Base-by-base conservation (phyloP, 2,888 invertebrate genomes). In the Celastrina argiolus region DNA sequence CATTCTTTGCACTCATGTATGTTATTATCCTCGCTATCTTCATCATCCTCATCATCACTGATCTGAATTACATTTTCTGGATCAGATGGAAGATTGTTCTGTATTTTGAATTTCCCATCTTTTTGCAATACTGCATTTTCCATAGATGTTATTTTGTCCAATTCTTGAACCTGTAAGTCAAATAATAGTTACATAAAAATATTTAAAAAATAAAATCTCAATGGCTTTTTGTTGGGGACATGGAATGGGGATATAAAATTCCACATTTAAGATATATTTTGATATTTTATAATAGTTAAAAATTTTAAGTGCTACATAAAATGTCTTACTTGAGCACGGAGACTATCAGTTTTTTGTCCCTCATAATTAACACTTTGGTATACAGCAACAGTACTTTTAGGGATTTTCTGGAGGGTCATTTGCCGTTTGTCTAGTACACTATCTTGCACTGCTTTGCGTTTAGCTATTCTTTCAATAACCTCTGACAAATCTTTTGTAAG, bases 101-200 rank as follows among this genome's bases (percentile, higher is more conserved):
- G 78, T 61, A 85, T 78, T 71, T 77, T 82, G 70, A 87, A 91
- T 76, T 93, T 93, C n/a, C 95, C 96, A 83, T 95, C 94, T 78
- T 93, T 93, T 70, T 94, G 94, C 42, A 96, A 81, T 56, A 94
- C 87, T 8, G 93, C 94, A 72, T 93, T 92, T 70, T 93, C 82
- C 81, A 76, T 88, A 66, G 90, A 92, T 73, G 92, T 81, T 73
- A 93, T 93, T 70, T 78, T 87, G 74, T 93, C 93, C 70, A 92
- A 86, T 82, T 92, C 95, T 74, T 86, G 88, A 0, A 94, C 91
- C 94, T 94, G 73, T 45, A 80, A 77, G 56, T 28, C 59, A 45
- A 28, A 59, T 61, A 28, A 51, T 12, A 36, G 22, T 65, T 67
- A 70, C 45, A 66, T 67, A 45, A 28, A 5, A 31, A 5, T 6